Conservation (phyloP, 1,140 invertebrate species). For the Scaptomyza hsui region DNA sequence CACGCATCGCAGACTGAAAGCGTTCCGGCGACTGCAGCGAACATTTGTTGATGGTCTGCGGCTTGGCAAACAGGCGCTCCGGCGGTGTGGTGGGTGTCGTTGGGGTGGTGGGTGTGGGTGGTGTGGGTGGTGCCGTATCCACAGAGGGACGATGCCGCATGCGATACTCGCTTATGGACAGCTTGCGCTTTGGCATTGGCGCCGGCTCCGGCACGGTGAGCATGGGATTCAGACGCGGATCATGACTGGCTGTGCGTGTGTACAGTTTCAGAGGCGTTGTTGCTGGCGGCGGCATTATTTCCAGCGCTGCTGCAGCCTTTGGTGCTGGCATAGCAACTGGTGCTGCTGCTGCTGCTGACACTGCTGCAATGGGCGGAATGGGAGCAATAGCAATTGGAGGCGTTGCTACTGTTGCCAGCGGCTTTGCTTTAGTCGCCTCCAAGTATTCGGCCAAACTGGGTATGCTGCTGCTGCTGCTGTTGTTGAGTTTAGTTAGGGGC, state of each 20-base stretch:
- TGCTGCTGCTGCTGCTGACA: slow-evolving; percentile 6
- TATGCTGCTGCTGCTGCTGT: slow-evolving; percentile 38
- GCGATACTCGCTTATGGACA: slow-evolving; percentile 82
- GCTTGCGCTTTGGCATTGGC: slow-evolving; percentile 79
- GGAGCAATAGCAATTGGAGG: not conserved
- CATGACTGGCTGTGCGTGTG: slow-evolving; percentile 77
- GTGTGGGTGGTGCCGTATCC: slow-evolving; percentile 56
- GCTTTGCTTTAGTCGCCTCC: slow-evolving; percentile 57
- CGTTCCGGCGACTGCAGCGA: slow-evolving; percentile 71
- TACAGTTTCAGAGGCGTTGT: slow-evolving; percentile 65
- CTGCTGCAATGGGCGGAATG: not conserved
- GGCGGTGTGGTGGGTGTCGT: not conserved
- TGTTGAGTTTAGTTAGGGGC: slow-evolving; percentile 15
- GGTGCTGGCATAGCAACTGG: not conserved
- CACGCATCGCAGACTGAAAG: slow-evolving; percentile 66
- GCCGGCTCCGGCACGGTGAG: slow-evolving; percentile 74
- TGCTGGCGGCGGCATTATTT: slow-evolving; percentile 57
- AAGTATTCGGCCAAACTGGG: slow-evolving; percentile 67
- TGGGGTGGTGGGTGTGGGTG: slow-evolving; percentile 46
- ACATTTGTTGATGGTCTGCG: slow-evolving; percentile 72
- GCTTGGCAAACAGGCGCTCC: slow-evolving; percentile 59
- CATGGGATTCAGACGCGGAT: slow-evolving; percentile 80
- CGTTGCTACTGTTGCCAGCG: slow-evolving; percentile 1
- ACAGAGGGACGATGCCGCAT: slow-evolving; percentile 76
- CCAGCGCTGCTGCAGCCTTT: slow-evolving; percentile 7